These are phyloP conservation scores for Notechis scutatus DNA, from an alignment of 2,113 vertebrate species.

Conservation along the genomic window DNA sequence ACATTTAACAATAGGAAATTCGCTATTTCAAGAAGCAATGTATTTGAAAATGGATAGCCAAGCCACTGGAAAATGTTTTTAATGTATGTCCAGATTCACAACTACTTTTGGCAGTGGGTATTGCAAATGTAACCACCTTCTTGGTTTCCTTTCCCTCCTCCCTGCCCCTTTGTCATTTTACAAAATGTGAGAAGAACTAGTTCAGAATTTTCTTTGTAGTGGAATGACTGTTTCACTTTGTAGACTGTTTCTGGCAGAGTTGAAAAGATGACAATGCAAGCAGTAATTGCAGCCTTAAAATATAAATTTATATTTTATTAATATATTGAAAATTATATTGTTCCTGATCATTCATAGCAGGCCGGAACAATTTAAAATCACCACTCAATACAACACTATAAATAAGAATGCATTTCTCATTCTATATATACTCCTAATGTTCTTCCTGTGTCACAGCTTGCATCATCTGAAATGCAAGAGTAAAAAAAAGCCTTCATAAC, in stretches of 20 bases:
- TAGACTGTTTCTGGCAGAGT: not conserved
- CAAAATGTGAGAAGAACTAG: not conserved
- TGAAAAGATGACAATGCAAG: not conserved
- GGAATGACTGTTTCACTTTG: no score
- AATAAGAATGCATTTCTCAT: not conserved
- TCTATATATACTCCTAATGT: not conserved
- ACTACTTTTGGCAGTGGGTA: not conserved
- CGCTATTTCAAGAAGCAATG: not conserved
- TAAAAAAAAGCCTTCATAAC: not conserved
- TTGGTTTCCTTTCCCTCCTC: not conserved
- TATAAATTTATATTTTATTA: not conserved
- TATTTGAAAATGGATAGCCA: not conserved
- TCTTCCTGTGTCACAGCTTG: not conserved
- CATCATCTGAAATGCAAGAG: not conserved
- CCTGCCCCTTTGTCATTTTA: not conserved
- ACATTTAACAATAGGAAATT: not conserved
- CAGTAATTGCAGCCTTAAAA: not conserved
- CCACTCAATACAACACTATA: not conserved
- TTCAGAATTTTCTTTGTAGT: not conserved
- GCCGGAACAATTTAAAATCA: not conserved
- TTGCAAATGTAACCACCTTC: not conserved
- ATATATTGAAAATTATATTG: not conserved
- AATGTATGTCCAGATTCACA: not conserved
- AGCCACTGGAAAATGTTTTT: not conserved
- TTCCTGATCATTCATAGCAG: not conserved